A percentile compares a stretch with the other conserved stretches of the same genome.
phyloP scores from a whole-genome alignment of 1,140 invertebrate species.

The Drosophila kanapiae region DNA sequence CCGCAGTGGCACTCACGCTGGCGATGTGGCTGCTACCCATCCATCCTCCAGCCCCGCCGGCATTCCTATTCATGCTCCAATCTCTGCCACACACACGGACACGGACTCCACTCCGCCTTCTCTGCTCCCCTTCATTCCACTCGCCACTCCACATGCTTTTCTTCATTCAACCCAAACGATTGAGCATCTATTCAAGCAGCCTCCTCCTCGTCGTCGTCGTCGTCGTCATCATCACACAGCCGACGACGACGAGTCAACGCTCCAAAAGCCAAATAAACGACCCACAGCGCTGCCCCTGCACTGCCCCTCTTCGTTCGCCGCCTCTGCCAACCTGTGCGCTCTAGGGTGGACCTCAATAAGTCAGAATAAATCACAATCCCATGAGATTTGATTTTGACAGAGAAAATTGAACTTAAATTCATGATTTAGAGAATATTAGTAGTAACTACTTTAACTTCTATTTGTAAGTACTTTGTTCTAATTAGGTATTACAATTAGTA shows the following conservation, averaged over 20 bases:
- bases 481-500: too few relatives aligned
- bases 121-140: constrained; percentile 11
- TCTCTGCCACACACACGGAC: constrained; percentile 41
- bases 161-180: constrained; percentile 81
- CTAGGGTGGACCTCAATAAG: constrained; percentile 16
- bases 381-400: background rate
- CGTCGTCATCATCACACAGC: constrained; percentile 41
- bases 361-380: background rate
- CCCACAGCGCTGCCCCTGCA: constrained; percentile 38
- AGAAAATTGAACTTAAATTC: background rate
- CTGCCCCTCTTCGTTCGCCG: constrained; percentile 2
- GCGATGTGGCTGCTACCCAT: constrained; percentile 25
- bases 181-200: constrained; percentile 79
- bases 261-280: constrained; percentile 67
- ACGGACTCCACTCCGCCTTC: constrained; percentile 11
- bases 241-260: constrained; percentile 60
- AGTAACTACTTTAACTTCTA: too few relatives aligned
- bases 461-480: background rate
- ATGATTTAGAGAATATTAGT: background rate
- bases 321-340: constrained; percentile 38
- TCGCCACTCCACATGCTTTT: constrained; percentile 53
- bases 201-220: constrained; percentile 37
- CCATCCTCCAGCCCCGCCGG: constrained; percentile 7
- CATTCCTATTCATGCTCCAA: constrained; percentile 55
- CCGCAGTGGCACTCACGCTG: constrained; percentile 69